Evolutionary conservation across 2,113 vertebrate genomes (phyloP).

Genomic region (Brevimyrus niger): DNA sequence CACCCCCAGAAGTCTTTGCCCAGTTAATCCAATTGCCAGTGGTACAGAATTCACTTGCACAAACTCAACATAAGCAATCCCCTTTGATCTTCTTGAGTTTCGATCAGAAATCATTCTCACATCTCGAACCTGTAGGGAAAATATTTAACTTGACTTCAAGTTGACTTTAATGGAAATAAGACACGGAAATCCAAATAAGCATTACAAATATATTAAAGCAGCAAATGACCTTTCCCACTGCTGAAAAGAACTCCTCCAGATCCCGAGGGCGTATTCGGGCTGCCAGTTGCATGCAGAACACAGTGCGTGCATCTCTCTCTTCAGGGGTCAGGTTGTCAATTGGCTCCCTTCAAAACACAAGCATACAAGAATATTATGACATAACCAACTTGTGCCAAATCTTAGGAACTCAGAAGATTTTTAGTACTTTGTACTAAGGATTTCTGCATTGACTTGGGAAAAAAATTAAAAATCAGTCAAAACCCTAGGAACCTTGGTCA

Average conservation of each 20-base stretch:
- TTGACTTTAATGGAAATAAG: not conserved
- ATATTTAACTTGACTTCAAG: not conserved
- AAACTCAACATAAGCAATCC: constrained; percentile 97
- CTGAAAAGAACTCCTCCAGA: constrained; percentile 97
- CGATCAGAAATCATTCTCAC: constrained; percentile 97
- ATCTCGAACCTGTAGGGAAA: constrained; percentile 76
- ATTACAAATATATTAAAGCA: not conserved
- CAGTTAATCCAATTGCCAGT: constrained; percentile 91
- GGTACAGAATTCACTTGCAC: constrained; percentile 94
- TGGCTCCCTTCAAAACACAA: constrained; percentile 66
- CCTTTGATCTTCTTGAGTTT: constrained; percentile 94
- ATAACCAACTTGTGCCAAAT: not conserved
- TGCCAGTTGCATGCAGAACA: constrained; percentile 98
- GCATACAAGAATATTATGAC: not conserved
- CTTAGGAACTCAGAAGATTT: not conserved
- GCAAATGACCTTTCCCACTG: constrained; percentile 83
- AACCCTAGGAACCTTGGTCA: not conserved
- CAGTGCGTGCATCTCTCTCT: constrained; percentile 92
- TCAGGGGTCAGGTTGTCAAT: constrained; percentile 97
- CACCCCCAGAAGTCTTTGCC: constrained; percentile 89
- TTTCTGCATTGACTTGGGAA: not conserved
- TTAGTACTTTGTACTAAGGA: not conserved
- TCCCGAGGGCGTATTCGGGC: constrained; percentile 93
- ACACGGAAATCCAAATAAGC: not conserved
- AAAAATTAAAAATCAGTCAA: not conserved